These are phyloP conservation scores for Saccostrea echinata DNA, from an alignment of 1,140 invertebrate species.

Conservation along the genomic window DNA sequence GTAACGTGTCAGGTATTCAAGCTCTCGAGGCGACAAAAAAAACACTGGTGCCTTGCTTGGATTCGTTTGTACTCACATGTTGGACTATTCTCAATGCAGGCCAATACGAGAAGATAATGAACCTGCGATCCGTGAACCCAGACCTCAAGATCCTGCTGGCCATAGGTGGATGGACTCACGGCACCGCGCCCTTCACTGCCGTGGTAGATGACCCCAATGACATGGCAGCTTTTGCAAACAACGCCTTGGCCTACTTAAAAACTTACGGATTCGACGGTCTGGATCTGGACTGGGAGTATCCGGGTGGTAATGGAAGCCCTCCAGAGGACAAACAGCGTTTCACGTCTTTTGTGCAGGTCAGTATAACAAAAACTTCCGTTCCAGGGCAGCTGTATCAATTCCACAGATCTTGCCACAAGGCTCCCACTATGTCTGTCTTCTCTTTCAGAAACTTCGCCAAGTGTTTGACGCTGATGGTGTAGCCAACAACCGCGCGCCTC, in stretches of 20 bases:
- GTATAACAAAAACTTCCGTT: neutral
- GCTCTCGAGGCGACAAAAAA: neutral
- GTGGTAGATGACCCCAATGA: conserved; percentile 64
- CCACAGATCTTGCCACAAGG: neutral
- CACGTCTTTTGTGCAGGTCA: conserved; percentile 4
- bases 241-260: conserved; percentile 90
- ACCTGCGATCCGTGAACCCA: conserved; percentile 58
- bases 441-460: conserved; percentile 7
- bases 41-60: neutral
- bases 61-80: neutral
- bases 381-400: too few species aligned
- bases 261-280: conserved; percentile 96
- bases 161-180: conserved; percentile 98
- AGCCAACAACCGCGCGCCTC: conserved; percentile 78
- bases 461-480: neutral
- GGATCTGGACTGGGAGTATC: conserved; percentile 98
- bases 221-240: conserved; percentile 63
- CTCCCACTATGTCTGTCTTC: neutral
- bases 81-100: neutral
- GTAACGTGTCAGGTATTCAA: neutral
- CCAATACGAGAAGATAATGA: conserved; percentile 24
- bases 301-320: conserved; percentile 74
- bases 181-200: conserved; percentile 85
- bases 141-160: conserved; percentile 90
- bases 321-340: conserved; percentile 23